These are phyloP conservation scores for Metallyticus violacea DNA, from an alignment of 2,888 invertebrate species.

Conservation along the genomic window DNA sequence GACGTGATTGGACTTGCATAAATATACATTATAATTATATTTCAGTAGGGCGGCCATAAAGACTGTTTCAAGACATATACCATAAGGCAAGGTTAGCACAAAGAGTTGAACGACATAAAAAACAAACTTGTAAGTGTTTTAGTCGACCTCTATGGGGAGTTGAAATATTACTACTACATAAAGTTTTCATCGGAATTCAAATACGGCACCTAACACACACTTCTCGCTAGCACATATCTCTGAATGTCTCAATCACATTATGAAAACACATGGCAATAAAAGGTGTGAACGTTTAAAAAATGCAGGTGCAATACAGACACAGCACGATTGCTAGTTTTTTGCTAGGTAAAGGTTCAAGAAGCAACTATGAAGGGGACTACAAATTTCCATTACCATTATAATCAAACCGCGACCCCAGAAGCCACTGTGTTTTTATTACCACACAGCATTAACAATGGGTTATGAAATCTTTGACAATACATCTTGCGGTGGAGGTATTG, in stretches of 20 bases:
- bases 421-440: neutral
- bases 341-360: neutral
- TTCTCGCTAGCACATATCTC: too few relatives aligned
- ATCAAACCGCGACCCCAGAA: neutral
- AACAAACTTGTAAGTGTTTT: too few relatives aligned
- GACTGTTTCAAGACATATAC: too few relatives aligned
- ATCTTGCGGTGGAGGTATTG: neutral
- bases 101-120: too few relatives aligned
- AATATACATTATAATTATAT: too few relatives aligned
- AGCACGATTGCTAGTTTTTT: neutral
- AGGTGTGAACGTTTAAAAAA: neutral
- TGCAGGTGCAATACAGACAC: neutral
- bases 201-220: too few relatives aligned
- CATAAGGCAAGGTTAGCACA: too few relatives aligned
- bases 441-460: neutral
- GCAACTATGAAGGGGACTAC: neutral
- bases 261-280: neutral
- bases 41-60: too few relatives aligned
- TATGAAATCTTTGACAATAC: neutral
- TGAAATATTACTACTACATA: too few relatives aligned
- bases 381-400: neutral
- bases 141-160: too few relatives aligned
- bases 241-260: neutral
- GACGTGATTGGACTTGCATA: too few relatives aligned
- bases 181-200: too few relatives aligned